These are phyloP conservation scores for Mormyrus proboscirostris DNA, from an alignment of 2,797 vertebrate species.

Conservation along the genomic window DNA sequence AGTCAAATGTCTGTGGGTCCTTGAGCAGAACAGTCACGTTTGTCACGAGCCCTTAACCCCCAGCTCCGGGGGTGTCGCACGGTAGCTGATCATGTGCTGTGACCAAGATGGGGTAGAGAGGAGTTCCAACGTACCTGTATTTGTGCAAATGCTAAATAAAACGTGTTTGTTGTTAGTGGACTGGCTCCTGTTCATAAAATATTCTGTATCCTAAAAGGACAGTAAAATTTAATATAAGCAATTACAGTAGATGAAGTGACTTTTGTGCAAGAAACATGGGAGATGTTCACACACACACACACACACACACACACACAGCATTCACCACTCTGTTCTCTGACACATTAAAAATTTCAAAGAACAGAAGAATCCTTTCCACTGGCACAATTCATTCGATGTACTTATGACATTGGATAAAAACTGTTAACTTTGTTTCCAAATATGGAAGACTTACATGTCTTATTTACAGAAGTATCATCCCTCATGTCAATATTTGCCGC, in stretches of 20 bases:
- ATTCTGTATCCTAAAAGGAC: not conserved
- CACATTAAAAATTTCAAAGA: not conserved
- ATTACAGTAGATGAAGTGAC: not conserved
- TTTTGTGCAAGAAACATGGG: not conserved
- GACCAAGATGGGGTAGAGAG: not conserved
- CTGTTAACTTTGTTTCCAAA: not conserved
- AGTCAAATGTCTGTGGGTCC: not conserved
- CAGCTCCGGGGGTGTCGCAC: not conserved
- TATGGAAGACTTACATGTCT: not conserved
- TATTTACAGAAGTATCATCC: not conserved
- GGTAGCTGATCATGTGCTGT: not conserved
- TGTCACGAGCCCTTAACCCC: not conserved
- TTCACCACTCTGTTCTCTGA: not conserved
- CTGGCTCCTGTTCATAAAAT: not conserved
- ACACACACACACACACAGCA: not conserved
- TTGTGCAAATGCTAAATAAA: not conserved
- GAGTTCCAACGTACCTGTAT: not conserved
- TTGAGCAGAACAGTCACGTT: no score
- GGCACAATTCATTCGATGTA: not conserved
- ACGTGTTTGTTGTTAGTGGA: not conserved
- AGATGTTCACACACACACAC: not conserved
- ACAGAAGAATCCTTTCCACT: not conserved
- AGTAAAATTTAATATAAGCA: not conserved
- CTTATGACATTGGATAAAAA: slow-evolving; percentile 1
- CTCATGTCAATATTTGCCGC: not conserved